Evolutionary conservation across 2,113 vertebrate genomes (phyloP).

Genomic region (Opisthocomus hoazin): DNA sequence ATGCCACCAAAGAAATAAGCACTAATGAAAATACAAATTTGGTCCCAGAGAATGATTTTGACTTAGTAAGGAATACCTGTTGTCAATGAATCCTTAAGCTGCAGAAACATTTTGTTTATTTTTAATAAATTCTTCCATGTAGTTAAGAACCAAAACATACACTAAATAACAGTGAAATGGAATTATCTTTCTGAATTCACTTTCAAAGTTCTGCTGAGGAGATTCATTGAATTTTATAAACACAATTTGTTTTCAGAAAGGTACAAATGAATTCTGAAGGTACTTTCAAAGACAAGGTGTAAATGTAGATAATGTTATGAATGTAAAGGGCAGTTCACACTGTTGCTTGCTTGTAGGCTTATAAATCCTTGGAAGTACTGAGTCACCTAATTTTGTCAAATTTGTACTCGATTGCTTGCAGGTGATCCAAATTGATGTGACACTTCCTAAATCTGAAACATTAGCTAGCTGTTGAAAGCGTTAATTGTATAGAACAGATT

Average conservation of each 20-base stretch:
- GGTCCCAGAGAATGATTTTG: not conserved
- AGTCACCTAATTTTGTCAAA: not conserved
- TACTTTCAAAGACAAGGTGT: not conserved
- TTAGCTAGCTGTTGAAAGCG: not conserved
- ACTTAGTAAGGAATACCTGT: not conserved
- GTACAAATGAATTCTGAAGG: not conserved
- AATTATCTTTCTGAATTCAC: not conserved
- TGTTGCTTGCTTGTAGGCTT: not conserved
- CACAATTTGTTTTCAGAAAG: not conserved
- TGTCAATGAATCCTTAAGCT: not conserved
- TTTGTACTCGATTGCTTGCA: not conserved
- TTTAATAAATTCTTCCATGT: not conserved
- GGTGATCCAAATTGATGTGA: not conserved
- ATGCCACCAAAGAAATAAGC: not conserved
- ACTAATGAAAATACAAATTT: not conserved
- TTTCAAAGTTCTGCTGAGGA: not conserved
- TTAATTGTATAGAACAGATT: not conserved
- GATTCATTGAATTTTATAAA: not conserved
- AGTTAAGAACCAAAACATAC: not conserved
- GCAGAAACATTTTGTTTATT: not conserved
- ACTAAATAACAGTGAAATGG: not conserved
- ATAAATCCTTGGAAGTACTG: not conserved
- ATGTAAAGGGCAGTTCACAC: not conserved
- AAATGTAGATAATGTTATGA: not conserved
- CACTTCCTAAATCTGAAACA: not conserved